These are phyloP conservation scores for Heteropelma amictum DNA, from an alignment of 2,888 invertebrate genomes.

Conservation along the genomic window DNA sequence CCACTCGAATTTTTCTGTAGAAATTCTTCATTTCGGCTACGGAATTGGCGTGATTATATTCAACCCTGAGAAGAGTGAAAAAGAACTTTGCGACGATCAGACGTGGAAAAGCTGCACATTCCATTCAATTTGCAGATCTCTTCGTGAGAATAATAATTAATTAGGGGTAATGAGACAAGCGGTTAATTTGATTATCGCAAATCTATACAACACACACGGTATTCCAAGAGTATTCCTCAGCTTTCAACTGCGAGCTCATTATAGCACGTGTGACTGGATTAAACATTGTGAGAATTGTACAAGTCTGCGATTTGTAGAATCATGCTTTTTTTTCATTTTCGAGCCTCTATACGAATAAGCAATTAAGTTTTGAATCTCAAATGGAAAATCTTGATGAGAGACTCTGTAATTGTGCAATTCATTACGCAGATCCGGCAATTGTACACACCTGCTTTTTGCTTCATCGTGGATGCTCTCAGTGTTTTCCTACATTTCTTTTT, in stretches of 20 bases:
- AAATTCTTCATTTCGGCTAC: too few relatives aligned
- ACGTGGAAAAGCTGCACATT: neutral
- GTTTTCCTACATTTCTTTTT: neutral
- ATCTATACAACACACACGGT: constrained; percentile 46
- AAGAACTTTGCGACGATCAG: too few relatives aligned
- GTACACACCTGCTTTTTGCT: constrained; percentile 27
- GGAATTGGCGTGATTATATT: too few relatives aligned
- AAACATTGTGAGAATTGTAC: constrained; percentile 46
- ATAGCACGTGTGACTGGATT: constrained; percentile 6
- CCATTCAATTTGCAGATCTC: neutral
- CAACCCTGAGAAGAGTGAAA: too few relatives aligned
- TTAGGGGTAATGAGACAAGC: constrained; percentile 46
- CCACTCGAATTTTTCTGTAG: too few relatives aligned
- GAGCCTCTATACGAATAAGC: constrained; percentile 44
- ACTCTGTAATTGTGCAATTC: constrained; percentile 23
- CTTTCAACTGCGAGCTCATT: neutral
- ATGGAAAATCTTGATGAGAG: constrained; percentile 41
- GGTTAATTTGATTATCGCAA: constrained; percentile 51
- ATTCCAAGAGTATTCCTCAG: constrained; percentile 31
- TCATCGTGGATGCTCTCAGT: constrained; percentile 1
- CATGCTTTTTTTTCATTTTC: constrained; percentile 16
- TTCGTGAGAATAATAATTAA: constrained; percentile 16
- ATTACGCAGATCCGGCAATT: constrained; percentile 50
- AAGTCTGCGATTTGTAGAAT: constrained; percentile 15
- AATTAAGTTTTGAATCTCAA: constrained; percentile 48